These are phyloP conservation scores for Natrix natrix DNA, from an alignment of 2,797 vertebrate genomes.

Conservation along the genomic window DNA sequence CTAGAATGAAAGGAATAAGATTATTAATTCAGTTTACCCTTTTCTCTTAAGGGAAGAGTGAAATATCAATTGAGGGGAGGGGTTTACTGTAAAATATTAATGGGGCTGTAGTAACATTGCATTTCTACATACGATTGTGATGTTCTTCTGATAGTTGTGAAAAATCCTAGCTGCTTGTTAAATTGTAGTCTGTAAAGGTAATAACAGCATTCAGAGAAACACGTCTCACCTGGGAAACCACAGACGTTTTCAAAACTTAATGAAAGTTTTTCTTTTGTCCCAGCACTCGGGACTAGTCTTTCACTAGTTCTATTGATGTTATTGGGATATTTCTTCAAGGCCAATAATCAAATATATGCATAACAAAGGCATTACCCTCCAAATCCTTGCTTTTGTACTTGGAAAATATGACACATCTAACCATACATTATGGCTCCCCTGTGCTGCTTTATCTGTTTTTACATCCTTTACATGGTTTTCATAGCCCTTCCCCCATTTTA, in stretches of 20 bases:
- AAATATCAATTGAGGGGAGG: neutral
- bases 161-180: neutral
- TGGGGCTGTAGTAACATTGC: neutral
- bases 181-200: neutral
- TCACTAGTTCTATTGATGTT: neutral
- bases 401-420: neutral
- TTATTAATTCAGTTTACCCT: too few species aligned
- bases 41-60: neutral
- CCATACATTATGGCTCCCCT: neutral
- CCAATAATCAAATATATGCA: neutral
- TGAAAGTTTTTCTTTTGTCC: neutral
- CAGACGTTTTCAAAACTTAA: neutral
- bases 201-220: neutral
- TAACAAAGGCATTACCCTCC: neutral
- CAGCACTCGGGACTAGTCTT: neutral
- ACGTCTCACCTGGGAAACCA: neutral
- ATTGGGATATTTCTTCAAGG: neutral
- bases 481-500: neutral
- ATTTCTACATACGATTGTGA: neutral
- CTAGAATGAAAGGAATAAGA: neutral
- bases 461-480: neutral
- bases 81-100: neutral
- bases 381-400: neutral
- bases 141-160: neutral
- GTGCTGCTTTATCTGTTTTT: neutral